A percentile compares a stretch with the other conserved stretches of the same genome.
These are phyloP conservation scores for Drosophila borborema DNA, from an alignment of 2,888 invertebrate species.

Conservation along the genomic window DNA sequence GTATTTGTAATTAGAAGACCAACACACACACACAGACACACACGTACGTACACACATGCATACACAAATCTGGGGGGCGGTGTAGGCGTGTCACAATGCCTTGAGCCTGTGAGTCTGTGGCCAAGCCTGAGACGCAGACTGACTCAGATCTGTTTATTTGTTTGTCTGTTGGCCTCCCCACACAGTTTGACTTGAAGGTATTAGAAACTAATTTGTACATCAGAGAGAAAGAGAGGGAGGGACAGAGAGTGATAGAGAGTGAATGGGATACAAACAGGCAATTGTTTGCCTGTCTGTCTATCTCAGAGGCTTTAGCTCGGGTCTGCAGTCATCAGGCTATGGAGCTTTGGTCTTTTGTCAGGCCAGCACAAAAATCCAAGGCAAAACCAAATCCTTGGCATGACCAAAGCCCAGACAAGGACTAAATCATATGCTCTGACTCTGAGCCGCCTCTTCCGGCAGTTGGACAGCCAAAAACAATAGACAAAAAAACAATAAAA, in stretches of 20 bases:
- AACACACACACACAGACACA: constrained; percentile 14
- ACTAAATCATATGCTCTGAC: constrained; percentile 71
- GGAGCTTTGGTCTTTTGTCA: constrained; percentile 59
- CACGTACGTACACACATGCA: background rate
- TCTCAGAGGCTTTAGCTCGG: constrained; percentile 68
- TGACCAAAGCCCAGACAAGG: constrained; percentile 34
- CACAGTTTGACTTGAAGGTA: constrained; percentile 80
- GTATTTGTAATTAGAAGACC: constrained; percentile 69
- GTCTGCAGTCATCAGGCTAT: constrained; percentile 37
- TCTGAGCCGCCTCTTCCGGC: constrained; percentile 12
- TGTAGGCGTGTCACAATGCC: constrained; percentile 31
- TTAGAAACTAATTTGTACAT: constrained; percentile 81
- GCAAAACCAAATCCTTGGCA: constrained; percentile 60
- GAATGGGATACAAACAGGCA: constrained; percentile 71
- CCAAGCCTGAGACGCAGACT: constrained; percentile 16
- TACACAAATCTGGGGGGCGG: background rate
- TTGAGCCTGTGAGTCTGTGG: constrained; percentile 18
- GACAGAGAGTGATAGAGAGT: constrained; percentile 33
- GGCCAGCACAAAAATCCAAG: constrained; percentile 51
- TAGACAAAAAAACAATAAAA: background rate
- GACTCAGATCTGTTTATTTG: constrained; percentile 42
- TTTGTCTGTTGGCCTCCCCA: constrained; percentile 54
- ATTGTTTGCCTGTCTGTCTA: constrained; percentile 79
- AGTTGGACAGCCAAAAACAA: constrained; percentile 33
- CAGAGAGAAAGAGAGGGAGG: constrained; percentile 29